A percentile compares a stretch with the other conserved stretches of the same genome.
Conservation (phyloP, 2,888 invertebrate species). For the Thumatha senex region DNA sequence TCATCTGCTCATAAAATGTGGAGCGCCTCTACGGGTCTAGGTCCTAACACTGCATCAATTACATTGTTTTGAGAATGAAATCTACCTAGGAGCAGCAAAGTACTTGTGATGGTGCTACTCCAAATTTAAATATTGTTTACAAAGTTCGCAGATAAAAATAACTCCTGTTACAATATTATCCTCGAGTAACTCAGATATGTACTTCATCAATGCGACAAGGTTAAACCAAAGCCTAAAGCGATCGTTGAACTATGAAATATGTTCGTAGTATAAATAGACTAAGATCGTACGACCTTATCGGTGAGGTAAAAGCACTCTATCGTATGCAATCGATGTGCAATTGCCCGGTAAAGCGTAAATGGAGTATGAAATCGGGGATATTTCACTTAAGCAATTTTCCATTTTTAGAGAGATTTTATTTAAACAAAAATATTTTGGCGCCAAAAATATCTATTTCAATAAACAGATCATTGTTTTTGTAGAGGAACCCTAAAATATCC, state of each 20-base stretch:
- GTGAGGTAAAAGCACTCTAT: slow-evolving; percentile 66
- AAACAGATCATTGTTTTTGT: too few relatives aligned
- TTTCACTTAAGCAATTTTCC: slow-evolving; percentile 13
- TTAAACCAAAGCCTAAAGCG: slow-evolving; percentile 25
- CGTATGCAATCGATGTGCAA: slow-evolving; percentile 75
- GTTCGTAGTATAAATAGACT: slow-evolving; percentile 62
- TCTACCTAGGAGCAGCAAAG: background rate
- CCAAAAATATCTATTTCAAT: slow-evolving; percentile 6
- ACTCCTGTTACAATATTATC: background rate
- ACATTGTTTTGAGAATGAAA: too few relatives aligned
- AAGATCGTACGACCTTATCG: slow-evolving; percentile 62
- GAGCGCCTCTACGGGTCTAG: too few relatives aligned
- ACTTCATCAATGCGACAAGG: background rate
- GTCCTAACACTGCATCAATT: too few relatives aligned
- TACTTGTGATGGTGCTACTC: background rate
- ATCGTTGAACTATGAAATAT: slow-evolving; percentile 46
- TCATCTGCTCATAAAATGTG: too few relatives aligned
- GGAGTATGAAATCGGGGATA: slow-evolving; percentile 35
- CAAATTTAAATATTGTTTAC: background rate
- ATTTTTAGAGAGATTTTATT: slow-evolving; percentile 6
- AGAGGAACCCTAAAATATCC: slow-evolving; percentile 67
- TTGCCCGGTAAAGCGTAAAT: slow-evolving; percentile 55
- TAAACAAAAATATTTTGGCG: slow-evolving; percentile 18
- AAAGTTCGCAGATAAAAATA: too few relatives aligned
- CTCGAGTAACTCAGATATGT: slow-evolving; percentile 15